Conservation (phyloP, 1,140 invertebrate genomes). For the Tetramorium simillimum region DNA sequence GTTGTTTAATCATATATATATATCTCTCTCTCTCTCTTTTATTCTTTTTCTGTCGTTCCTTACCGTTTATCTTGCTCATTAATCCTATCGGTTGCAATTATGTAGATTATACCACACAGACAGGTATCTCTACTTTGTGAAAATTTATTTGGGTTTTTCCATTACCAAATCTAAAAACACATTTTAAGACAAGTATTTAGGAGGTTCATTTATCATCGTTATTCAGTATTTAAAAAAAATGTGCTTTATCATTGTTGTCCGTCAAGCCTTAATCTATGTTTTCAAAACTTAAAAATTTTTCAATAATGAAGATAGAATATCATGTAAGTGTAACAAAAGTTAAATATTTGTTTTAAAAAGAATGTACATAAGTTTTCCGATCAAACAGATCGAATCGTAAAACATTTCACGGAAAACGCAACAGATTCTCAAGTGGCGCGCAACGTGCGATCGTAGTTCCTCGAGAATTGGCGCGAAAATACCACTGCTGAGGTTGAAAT, state of each 20-base stretch:
- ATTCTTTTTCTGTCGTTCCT: not conserved
- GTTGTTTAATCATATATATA: not conserved
- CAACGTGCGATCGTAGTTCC: slow-evolving; percentile 19
- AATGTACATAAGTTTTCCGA: not conserved
- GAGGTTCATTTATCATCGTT: not conserved
- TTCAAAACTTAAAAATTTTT: not conserved
- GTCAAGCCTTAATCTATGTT: not conserved
- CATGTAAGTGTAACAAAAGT: not conserved
- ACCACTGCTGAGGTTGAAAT: not conserved
- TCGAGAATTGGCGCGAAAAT: not conserved
- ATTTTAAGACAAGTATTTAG: not conserved
- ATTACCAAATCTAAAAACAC: not conserved
- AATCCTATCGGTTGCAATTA: not conserved
- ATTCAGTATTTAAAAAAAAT: not conserved
- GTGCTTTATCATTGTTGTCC: not conserved
- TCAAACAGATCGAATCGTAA: not conserved
- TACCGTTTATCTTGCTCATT: slow-evolving; percentile 20
- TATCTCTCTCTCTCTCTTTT: not conserved
- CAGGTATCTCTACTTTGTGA: not conserved
- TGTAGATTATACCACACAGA: no score
- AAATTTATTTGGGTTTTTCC: not conserved
- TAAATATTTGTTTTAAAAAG: not conserved
- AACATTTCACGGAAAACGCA: not conserved
- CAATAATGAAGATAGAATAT: not conserved
- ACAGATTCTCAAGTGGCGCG: slow-evolving; percentile 23